Evolutionary conservation across 2,888 invertebrate species (phyloP).

Genomic region (Phengaris arion): DNA sequence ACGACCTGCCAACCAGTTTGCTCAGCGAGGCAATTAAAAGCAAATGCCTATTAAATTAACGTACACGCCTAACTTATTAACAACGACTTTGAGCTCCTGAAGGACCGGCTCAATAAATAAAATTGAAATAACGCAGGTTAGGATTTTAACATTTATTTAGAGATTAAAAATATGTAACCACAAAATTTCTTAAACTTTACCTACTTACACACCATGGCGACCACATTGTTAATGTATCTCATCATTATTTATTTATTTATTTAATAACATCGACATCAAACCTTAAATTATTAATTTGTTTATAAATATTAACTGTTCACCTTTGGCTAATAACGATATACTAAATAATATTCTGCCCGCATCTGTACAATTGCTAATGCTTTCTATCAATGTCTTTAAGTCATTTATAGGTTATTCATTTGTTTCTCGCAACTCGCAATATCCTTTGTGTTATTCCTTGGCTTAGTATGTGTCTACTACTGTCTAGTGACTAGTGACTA

Average conservation of each 20-base stretch:
- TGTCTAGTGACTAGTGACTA: background rate
- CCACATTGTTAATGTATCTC: too few relatives aligned
- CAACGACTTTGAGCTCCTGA: background rate
- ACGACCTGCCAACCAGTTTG: constrained; percentile 12
- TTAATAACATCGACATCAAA: too few relatives aligned
- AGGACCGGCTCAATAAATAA: constrained; percentile 10
- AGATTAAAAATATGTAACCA: too few relatives aligned
- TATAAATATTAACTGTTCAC: too few relatives aligned
- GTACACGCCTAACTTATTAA: constrained; percentile 11
- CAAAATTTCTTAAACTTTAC: too few relatives aligned
- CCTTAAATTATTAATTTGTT: too few relatives aligned
- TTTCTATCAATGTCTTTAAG: constrained; percentile 64
- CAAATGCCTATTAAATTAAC: constrained; percentile 1
- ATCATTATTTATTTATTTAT: too few relatives aligned
- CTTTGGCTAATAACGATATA: too few relatives aligned
- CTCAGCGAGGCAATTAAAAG: constrained; percentile 17
- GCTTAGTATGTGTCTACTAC: constrained; percentile 58
- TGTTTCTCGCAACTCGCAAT: constrained; percentile 70
- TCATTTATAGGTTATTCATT: constrained; percentile 78
- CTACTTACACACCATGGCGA: too few relatives aligned
- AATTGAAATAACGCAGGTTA: background rate
- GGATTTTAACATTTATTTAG: background rate
- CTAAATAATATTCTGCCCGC: background rate
- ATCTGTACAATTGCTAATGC: constrained; percentile 11
- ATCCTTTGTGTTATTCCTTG: constrained; percentile 73